Evolutionary conservation across 2,888 invertebrate species (phyloP).

Genomic region (Macrosiphum euphorbiae): DNA sequence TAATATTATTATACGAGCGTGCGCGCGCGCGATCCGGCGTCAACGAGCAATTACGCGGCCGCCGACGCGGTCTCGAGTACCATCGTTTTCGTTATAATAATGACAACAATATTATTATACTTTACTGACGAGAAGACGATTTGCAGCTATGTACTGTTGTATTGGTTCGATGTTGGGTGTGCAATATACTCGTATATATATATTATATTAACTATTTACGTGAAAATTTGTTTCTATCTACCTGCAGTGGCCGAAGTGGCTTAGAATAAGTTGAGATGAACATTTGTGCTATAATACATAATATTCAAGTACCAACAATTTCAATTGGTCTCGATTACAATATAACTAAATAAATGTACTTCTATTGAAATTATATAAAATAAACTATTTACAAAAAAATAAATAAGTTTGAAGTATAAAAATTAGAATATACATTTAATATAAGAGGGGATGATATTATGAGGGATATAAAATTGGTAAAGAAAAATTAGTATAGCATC

Average conservation of each 20-base stretch:
- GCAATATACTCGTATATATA: background rate
- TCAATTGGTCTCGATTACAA: background rate
- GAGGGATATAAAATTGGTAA: background rate
- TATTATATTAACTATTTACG: background rate
- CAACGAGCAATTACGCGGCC: background rate
- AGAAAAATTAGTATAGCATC: background rate
- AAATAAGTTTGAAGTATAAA: background rate
- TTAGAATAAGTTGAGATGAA: background rate
- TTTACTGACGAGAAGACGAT: background rate
- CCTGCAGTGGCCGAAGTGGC: background rate
- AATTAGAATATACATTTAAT: background rate
- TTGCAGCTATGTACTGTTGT: background rate
- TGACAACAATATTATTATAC: background rate
- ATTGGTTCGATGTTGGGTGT: background rate
- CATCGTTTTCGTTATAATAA: background rate
- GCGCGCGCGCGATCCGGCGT: background rate
- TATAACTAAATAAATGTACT: background rate
- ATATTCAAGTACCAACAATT: background rate
- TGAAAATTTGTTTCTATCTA: background rate
- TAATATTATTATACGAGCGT: slow-evolving; percentile 11
- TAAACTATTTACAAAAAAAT: background rate
- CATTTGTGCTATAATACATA: background rate
- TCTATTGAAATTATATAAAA: background rate
- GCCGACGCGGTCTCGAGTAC: background rate
- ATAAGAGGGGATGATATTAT: background rate